These are phyloP conservation scores for Gambelia wislizenii DNA, from an alignment of 2,797 vertebrate genomes.

Conservation along the genomic window DNA sequence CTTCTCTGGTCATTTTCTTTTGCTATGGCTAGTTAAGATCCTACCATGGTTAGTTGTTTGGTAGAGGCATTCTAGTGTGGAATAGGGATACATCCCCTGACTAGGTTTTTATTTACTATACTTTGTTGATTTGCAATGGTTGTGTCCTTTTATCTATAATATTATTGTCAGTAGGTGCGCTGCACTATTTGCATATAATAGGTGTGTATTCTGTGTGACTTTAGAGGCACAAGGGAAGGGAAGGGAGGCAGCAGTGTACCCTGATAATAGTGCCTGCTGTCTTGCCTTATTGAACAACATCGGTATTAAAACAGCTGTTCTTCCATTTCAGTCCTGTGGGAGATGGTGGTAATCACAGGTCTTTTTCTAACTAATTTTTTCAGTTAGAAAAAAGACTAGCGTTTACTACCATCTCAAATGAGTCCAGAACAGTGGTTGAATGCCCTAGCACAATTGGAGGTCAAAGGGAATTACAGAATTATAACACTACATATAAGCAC, in stretches of 20 bases:
- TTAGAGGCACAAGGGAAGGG: no score
- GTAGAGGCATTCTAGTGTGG: no score
- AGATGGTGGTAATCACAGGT: no score
- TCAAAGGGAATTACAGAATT: neutral
- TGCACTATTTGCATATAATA: constrained; percentile 12
- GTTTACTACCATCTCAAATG: no score
- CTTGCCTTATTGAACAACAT: no score
- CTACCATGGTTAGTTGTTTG: neutral
- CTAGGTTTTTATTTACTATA: neutral
- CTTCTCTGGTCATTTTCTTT: neutral
- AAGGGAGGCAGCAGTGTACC: no score
- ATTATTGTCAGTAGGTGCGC: constrained; percentile 29
- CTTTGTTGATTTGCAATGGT: neutral
- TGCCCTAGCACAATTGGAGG: neutral
- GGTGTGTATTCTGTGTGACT: constrained; percentile 38
- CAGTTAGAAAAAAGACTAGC: no score
- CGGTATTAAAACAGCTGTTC: no score
- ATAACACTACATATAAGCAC: neutral
- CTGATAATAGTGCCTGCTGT: no score
- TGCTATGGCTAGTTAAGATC: neutral
- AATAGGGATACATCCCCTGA: neutral
- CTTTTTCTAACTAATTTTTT: no score
- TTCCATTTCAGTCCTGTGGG: no score
- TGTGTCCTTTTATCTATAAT: neutral
- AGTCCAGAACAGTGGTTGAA: no score